These are phyloP conservation scores for Rhinoraja longicauda DNA, from an alignment of 2,797 vertebrate species.

Conservation along the genomic window DNA sequence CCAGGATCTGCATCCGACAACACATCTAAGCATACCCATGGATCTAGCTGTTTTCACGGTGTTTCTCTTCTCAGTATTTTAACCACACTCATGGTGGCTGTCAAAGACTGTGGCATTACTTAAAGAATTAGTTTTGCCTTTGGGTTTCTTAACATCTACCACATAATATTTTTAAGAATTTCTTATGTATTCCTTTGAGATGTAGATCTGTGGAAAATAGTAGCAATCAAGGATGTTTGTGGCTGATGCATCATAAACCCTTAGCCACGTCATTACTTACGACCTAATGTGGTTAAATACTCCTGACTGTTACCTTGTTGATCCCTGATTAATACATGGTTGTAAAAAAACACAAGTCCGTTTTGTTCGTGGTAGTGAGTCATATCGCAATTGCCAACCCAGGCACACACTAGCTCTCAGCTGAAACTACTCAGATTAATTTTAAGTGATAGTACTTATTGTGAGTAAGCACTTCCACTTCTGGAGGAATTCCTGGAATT, in stretches of 20 bases:
- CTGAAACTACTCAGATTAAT: conserved; percentile 30
- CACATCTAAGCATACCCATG: background rate
- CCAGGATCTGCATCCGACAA: background rate
- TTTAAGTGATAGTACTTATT: background rate
- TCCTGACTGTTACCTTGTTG: conserved; percentile 8
- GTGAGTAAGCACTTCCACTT: conserved; percentile 37
- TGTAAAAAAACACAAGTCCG: background rate
- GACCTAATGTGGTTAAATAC: conserved; percentile 2
- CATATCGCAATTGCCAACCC: conserved; percentile 14
- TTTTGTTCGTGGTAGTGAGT: conserved; percentile 29
- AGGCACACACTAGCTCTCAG: background rate
- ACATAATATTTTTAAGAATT: conserved; percentile 1
- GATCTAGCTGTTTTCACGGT: background rate
- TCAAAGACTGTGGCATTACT: background rate
- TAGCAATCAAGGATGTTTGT: conserved; percentile 27
- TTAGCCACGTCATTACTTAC: conserved; percentile 7
- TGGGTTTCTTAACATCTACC: background rate
- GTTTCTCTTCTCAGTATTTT: background rate
- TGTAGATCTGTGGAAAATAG: conserved; percentile 9
- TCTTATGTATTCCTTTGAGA: background rate
- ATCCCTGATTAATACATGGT: background rate
- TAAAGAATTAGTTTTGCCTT: background rate
- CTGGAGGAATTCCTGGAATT: conserved; percentile 23
- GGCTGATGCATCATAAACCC: background rate
- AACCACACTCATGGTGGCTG: background rate